A percentile compares a stretch with the other conserved stretches of the same genome.
These are phyloP conservation scores for Amphimedon queenslandica DNA, from an alignment of 37 sponge, comb jelly and placozoan genomes.

Conservation along the genomic window DNA sequence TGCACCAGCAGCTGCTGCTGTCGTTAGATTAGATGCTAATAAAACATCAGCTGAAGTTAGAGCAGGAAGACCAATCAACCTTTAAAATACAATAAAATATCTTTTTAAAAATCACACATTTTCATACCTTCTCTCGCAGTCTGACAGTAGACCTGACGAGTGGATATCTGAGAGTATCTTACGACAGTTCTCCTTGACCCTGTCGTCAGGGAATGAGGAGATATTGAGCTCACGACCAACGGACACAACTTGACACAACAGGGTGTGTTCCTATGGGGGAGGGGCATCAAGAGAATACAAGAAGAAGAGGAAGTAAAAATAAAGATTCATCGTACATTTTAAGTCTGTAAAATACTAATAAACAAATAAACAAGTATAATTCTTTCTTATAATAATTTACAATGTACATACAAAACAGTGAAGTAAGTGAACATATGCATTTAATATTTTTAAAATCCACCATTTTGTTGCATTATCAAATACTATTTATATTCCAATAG, in stretches of 20 bases:
- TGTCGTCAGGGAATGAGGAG: constrained; percentile 19
- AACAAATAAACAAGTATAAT: too few species aligned
- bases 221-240: background rate
- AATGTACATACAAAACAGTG: too few species aligned
- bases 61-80: constrained; percentile 15
- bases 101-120: background rate
- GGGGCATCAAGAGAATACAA: background rate
- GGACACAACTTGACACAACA: constrained; percentile 46
- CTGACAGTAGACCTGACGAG: constrained; percentile 26
- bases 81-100: background rate
- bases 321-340: too few species aligned
- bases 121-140: constrained; percentile 29
- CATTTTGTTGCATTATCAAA: background rate
- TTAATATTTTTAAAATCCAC: too few species aligned
- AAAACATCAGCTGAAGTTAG: constrained; percentile 35
- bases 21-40: constrained; percentile 14
- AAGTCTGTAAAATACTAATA: too few species aligned
- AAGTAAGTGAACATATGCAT: too few species aligned
- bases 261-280: constrained; percentile 8
- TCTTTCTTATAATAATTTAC: too few species aligned
- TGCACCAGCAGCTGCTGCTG: background rate
- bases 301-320: too few species aligned
- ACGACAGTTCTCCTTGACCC: constrained; percentile 24
- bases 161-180: constrained; percentile 27
- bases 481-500: background rate